Evolutionary conservation across 2,113 vertebrate genomes (phyloP), one percentile per base, ranked within the genome.

Genomic region (Dryoscopus gambensis): DNA sequence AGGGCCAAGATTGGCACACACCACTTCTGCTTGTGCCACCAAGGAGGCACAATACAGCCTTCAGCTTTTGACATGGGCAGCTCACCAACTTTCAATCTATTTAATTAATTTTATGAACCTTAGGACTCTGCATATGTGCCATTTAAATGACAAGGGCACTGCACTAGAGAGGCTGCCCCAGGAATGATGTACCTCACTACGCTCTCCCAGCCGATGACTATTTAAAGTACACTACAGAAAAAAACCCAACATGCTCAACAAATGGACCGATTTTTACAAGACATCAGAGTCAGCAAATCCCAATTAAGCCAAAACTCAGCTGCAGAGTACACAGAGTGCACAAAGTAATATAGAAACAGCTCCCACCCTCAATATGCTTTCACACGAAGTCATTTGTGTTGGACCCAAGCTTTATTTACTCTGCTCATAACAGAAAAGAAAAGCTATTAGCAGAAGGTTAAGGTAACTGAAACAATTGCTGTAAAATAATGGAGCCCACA

Each of bases 361-460:
- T 94, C 77, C 60, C 44, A 92, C 60, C 73, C 83, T 78, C 85
- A 75, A 15, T 75, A 65, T 20, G 52, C 33, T 80, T 77, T 75
- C 80, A 90, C 59, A 86, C 15, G 15, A 50, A 94, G 57, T 68
- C 39, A 76, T 68, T 84, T 90, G 70, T 59, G 20, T 78, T 53
- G 35, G 42, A 52, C 37, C 13, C 85, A 44, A 70, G 73, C 71
- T 86, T 81, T 91, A 92, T 86, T 83, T 85, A 87, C 65, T 86
- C 59, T 42, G 85, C 84, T 89, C 47, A 28, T 59, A 95, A 87
- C 35, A 33, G 78, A 40, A 30, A 28, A 63, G 28, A 82, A 84
- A 86, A 59, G 39, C 89, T 87, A 75, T 91, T 69, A 89, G 63
- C 64, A 93, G 84, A 90, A 84, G 57, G 85, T 63, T 87, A 93